Percentiles rank a stretch among this genome's conserved stretches.
Evolutionary conservation across 53 echinoderm and acorn worm species (phyloP).

Genomic region (Temnopleurus reevesii): DNA sequence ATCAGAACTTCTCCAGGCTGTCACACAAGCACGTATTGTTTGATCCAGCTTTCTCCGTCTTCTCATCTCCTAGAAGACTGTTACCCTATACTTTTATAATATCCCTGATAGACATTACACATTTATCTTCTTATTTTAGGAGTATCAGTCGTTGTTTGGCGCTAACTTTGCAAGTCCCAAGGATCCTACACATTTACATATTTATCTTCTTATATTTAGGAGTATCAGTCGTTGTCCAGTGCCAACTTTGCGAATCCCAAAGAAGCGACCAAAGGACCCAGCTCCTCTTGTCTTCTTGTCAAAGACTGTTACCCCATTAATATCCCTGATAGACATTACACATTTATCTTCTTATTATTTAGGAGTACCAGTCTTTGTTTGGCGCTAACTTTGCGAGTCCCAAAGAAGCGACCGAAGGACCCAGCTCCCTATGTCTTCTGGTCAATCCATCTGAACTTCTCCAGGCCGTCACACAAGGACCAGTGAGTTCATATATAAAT

Average conservation of each 20-base stretch:
- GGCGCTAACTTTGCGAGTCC: conserved; percentile 71
- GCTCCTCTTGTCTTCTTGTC: background rate
- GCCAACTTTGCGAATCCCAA: conserved; percentile 64
- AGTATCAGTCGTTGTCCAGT: no score
- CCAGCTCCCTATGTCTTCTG: conserved; percentile 83
- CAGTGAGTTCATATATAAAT: no score
- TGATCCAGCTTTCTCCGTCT: background rate
- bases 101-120: no score
- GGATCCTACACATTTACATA: no score
- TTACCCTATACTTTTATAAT: no score
- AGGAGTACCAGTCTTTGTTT: conserved; percentile 99
- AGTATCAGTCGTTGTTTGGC: no score
- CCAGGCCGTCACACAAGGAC: conserved; percentile 90
- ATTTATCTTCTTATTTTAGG: no score
- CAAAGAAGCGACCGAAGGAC: conserved; percentile 60
- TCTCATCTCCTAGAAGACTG: background rate
- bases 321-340: background rate
- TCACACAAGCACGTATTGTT: no score
- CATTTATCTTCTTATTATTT: background rate
- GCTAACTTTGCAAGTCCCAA: no score
- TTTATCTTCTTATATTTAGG: no score
- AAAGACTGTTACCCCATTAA: background rate
- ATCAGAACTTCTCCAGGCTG: no score
- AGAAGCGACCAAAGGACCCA: conserved; percentile 48
- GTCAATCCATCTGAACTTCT: conserved; percentile 96